Base-by-base conservation (phyloP, 2,113 vertebrate species). In the Myocastor coypus region DNA sequence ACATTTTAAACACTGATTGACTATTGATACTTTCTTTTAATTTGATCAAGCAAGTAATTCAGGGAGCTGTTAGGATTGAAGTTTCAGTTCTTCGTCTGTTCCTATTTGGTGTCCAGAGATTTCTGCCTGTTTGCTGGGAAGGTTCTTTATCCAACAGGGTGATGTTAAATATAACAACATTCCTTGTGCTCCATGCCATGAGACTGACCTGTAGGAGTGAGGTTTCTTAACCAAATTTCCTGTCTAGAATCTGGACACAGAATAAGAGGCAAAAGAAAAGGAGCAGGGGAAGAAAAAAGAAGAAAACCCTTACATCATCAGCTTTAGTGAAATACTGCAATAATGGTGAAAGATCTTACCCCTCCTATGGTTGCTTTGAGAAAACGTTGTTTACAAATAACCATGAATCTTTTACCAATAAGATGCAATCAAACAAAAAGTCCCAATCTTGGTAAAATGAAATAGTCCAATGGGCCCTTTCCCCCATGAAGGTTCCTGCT, bases 1-100 rank as follows among this genome's bases (percentile, higher is more conserved):
- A 17, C 71, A 55, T 87, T 96, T 95, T 85, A 95, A 91, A 88
- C 6, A 61, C 8, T 5, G 4, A 40, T 89, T 42, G 57, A 9
- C 46, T 81, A 84, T 20, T 52, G 17, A 3, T 86, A 59, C 32
- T 89, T 80, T 3, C 55, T 87, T 91, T 91, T 59, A 73, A 81
- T 57, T 40, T 82, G 81, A 66, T 55, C 0, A 52, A 86, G 46
- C 77, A 80, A 73, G 71, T 83, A 66, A 91, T 87, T 19, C 13
- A 68, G 42, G 26, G 26, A 77, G 75, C 26, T 22, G 0, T 57
- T 93, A 46, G 2, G 28, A 73, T 24, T 78, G 32, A 91, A 55
- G 66, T 81, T 63, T 64, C 9, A 57, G 24, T 5, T 52, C 22
- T 64, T 13, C 78, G 9, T 26, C 37, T 75, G 0, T 81, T 19